Evolutionary conservation across 2,888 invertebrate species (phyloP), one percentile per base, ranked within the genome.

Genomic region (Hemicrepidius hirtus): DNA sequence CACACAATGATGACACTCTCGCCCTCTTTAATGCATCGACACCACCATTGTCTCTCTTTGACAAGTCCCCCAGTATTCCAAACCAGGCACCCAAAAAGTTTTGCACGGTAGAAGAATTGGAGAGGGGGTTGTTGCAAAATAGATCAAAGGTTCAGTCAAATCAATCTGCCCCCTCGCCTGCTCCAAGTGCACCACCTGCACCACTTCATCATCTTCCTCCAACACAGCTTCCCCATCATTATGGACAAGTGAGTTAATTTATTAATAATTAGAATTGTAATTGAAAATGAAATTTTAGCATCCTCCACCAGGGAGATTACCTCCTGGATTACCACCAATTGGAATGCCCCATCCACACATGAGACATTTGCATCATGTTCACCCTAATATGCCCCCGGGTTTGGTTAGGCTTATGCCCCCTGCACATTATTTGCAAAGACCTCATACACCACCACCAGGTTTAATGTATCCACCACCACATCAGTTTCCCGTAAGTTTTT

Each of bases 21-120:
- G 13, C 32, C 28, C 24, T 60, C 9, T 60, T 68, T 7, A 50
- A 20, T 21, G 24, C 57, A 37, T 35, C 57, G 37, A 57, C 57
- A 18, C 18, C 50, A 12, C 44, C 73, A 74, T n/a, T 65, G 68
- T 12, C 44, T 74, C 1, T 53, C 71, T 67, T 59, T 53, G 20
- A 60, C 21, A 53, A 53, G 18, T 46, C 59, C 13, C 40, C 50
- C 12, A 41, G 21, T 28, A 40, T 59, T n/a, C 46, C 46, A 18
- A 65, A 60, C 37, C 71, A 77, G 53, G 79, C 80, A 24, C 85
- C 86, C 65, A 91, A 91, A 82, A 93, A 92, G 86, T 91, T 92
- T 46, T 91, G 92, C 83, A 93, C 93, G 0, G 92, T 94, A 7
- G 93, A 94, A 81, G 93, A 94, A 83, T 78, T 94, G 80, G 94